A percentile compares a stretch with the other conserved stretches of the same genome.
These are phyloP conservation scores for Psittacula cyanocephala DNA, from an alignment of 2,113 vertebrate genomes.

Conservation along the genomic window DNA sequence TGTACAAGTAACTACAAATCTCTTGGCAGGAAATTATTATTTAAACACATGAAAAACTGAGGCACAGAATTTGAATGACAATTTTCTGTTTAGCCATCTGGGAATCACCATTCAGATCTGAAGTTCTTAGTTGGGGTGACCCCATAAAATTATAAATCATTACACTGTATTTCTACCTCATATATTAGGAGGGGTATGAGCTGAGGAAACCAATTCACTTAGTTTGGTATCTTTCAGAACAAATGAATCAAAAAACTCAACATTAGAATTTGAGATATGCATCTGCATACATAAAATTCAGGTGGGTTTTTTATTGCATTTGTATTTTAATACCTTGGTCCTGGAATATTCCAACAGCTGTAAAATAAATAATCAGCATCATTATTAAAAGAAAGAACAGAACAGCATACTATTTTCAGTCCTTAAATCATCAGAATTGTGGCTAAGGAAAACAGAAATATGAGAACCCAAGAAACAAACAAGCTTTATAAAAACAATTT, in stretches of 20 bases:
- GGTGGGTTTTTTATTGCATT: slow-evolving; percentile 19
- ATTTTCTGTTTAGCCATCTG: neutral
- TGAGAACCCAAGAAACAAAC: neutral
- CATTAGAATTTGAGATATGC: slow-evolving; percentile 38
- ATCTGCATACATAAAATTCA: slow-evolving; percentile 47
- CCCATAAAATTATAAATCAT: neutral
- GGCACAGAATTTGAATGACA: neutral
- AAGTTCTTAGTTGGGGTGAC: neutral
- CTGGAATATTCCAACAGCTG: neutral
- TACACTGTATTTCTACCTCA: neutral
- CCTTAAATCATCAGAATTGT: neutral
- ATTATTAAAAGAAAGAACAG: neutral
- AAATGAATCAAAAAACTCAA: slow-evolving; percentile 53
- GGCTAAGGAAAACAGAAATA: neutral
- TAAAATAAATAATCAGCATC: neutral
- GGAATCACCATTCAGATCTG: neutral
- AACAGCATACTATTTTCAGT: neutral
- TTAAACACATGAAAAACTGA: neutral
- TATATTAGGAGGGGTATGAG: neutral
- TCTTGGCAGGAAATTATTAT: neutral
- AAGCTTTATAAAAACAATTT: neutral
- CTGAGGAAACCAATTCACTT: slow-evolving; percentile 19
- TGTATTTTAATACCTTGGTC: slow-evolving; percentile 21
- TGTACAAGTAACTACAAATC: neutral
- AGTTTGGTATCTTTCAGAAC: slow-evolving; percentile 33